Percentiles rank a stretch among this genome's conserved stretches.
These are phyloP conservation scores for Elephantulus edwardii DNA, from an alignment of 2,113 vertebrate genomes.

Conservation along the genomic window DNA sequence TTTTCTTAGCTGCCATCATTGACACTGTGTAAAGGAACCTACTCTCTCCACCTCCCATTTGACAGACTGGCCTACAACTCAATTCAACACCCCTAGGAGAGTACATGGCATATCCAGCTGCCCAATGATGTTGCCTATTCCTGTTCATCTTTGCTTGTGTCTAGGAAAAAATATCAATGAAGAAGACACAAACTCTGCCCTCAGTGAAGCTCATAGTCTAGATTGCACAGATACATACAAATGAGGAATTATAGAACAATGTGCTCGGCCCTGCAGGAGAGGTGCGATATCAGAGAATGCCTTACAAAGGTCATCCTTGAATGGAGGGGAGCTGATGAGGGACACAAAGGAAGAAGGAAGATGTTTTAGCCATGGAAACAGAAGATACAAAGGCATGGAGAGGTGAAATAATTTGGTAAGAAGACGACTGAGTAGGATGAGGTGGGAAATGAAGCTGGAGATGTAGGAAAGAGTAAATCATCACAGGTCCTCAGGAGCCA, in stretches of 20 bases:
- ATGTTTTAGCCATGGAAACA: neutral
- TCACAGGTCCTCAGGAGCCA: neutral
- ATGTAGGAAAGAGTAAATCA: neutral
- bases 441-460: neutral
- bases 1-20: neutral
- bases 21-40: neutral
- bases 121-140: neutral
- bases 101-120: neutral
- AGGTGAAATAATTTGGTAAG: neutral
- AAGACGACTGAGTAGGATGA: neutral
- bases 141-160: neutral
- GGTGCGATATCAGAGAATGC: neutral
- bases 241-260: neutral
- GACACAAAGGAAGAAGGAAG: neutral
- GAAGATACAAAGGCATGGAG: neutral
- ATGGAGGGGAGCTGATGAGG: neutral
- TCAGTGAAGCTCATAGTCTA: neutral
- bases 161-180: slow-evolving; percentile 11
- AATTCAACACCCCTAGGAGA: neutral
- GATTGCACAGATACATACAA: neutral
- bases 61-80: neutral
- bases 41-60: neutral
- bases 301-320: slow-evolving; percentile 7
- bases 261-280: neutral
- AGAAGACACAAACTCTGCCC: neutral